Conservation (phyloP, 23 tunicate species). For the Ciona savignyi region DNA sequence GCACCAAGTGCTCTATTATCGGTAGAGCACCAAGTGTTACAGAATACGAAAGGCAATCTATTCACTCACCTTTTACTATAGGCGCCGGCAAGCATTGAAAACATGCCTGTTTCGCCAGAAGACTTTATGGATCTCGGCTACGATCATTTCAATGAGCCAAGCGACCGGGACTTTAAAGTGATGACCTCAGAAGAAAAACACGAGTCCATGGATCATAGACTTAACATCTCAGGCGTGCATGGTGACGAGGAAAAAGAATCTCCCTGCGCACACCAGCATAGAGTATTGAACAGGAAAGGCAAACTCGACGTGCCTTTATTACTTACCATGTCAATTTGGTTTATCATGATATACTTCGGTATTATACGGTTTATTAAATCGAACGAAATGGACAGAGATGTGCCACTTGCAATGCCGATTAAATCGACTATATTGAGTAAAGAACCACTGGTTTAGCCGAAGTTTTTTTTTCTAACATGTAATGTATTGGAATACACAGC, state of each 20-base stretch:
- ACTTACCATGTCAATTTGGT: conserved; percentile 70
- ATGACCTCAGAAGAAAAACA: conserved; percentile 4
- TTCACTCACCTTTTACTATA: too few species aligned
- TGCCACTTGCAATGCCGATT: background rate
- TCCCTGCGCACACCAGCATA: background rate
- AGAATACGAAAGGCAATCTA: too few species aligned
- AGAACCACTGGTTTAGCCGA: too few species aligned
- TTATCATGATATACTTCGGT: conserved; percentile 64
- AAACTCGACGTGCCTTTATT: conserved; percentile 37
- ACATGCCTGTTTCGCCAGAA: too few species aligned
- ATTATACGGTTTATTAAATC: conserved; percentile 41
- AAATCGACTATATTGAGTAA: too few species aligned
- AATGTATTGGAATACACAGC: too few species aligned
- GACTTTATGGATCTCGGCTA: too few species aligned
- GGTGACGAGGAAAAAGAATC: conserved; percentile 10
- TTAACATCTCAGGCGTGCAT: conserved; percentile 8
- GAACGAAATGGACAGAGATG: conserved; percentile 24
- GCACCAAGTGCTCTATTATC: too few species aligned
- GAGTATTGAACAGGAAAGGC: background rate
- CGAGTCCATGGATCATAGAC: conserved; percentile 9
- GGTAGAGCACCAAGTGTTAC: too few species aligned
- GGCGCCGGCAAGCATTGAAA: too few species aligned
- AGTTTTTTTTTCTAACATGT: too few species aligned
- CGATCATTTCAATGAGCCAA: background rate
- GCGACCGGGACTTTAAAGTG: background rate